A percentile compares a stretch with the other conserved stretches of the same genome.
phyloP scores from a whole-genome alignment of 2,113 vertebrate species.

The Loxodonta africana region DNA sequence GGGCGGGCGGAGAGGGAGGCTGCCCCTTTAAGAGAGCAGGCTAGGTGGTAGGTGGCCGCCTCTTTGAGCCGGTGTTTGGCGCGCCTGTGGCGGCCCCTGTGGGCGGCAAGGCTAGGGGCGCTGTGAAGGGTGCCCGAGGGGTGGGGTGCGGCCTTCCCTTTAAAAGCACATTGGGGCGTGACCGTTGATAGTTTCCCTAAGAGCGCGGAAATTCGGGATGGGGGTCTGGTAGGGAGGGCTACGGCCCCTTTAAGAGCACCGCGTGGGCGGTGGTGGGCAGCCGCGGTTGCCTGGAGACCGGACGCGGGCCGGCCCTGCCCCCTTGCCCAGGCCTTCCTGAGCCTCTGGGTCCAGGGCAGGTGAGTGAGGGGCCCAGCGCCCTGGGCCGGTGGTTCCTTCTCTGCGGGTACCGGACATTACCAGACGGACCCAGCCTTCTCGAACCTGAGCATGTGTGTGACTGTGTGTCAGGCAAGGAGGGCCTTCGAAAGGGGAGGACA shows the following conservation, averaged over 20 bases:
- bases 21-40: background rate
- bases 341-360: accelerated
- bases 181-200: too few relatives aligned
- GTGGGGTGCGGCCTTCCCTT: too few relatives aligned
- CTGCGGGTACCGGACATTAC: too few relatives aligned
- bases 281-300: slow-evolving; percentile 64
- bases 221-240: background rate
- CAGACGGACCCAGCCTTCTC: accelerated
- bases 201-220: too few relatives aligned
- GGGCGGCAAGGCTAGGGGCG: too few relatives aligned
- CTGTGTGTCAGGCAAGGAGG: background rate
- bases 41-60: background rate
- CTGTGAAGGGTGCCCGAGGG: too few relatives aligned
- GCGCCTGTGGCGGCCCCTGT: too few relatives aligned
- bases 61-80: too few relatives aligned
- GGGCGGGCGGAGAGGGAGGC: background rate
- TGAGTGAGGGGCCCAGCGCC: background rate
- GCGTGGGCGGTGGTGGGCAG: too few relatives aligned
- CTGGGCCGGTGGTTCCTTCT: too few relatives aligned
- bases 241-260: background rate
- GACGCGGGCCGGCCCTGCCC: accelerated
- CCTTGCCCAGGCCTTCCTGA: accelerated
- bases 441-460: background rate
- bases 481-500: background rate
- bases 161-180: too few relatives aligned